Percentiles rank a stretch among this genome's conserved stretches.
These are phyloP conservation scores for Drosophila kuntzei DNA, from an alignment of 2,888 invertebrate genomes.

Conservation along the genomic window DNA sequence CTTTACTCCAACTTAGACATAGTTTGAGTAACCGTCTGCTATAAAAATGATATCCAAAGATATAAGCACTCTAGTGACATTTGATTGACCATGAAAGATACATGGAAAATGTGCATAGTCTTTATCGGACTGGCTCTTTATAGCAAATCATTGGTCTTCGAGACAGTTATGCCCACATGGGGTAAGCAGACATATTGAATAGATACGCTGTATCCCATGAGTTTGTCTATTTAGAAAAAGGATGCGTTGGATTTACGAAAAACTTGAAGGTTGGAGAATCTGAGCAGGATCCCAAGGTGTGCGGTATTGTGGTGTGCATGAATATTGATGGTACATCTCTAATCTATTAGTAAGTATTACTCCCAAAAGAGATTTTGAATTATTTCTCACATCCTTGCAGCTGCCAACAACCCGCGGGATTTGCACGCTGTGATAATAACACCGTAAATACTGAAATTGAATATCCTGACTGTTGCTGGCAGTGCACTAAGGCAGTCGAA, in stretches of 20 bases:
- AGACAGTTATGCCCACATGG: background rate
- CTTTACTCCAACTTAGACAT: background rate
- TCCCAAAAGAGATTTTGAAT: background rate
- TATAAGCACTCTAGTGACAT: background rate
- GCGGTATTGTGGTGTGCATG: conserved; percentile 37
- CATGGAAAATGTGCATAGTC: background rate
- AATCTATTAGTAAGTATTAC: conserved; percentile 37
- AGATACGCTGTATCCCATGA: background rate
- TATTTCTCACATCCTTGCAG: conserved; percentile 1
- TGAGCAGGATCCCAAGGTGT: conserved; percentile 15
- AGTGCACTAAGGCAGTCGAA: conserved; percentile 19
- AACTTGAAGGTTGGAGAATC: conserved; percentile 20
- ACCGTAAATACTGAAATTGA: background rate
- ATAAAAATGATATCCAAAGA: conserved; percentile 28
- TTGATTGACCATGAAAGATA: conserved; percentile 11
- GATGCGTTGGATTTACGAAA: conserved; percentile 8
- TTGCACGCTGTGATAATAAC: conserved; percentile 14
- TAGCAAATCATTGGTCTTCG: conserved; percentile 10
- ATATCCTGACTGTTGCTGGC: conserved; percentile 48
- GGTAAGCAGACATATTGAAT: background rate
- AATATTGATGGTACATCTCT: conserved; percentile 15
- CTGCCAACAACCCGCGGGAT: conserved; percentile 36
- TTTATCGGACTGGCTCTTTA: conserved; percentile 7
- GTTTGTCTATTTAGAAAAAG: conserved; percentile 6
- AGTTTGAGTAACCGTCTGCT: conserved; percentile 2